Evolutionary conservation across 2,113 vertebrate species (phyloP), one percentile per base, ranked within the genome.

Genomic region (Nerophis lumbriciformis): DNA sequence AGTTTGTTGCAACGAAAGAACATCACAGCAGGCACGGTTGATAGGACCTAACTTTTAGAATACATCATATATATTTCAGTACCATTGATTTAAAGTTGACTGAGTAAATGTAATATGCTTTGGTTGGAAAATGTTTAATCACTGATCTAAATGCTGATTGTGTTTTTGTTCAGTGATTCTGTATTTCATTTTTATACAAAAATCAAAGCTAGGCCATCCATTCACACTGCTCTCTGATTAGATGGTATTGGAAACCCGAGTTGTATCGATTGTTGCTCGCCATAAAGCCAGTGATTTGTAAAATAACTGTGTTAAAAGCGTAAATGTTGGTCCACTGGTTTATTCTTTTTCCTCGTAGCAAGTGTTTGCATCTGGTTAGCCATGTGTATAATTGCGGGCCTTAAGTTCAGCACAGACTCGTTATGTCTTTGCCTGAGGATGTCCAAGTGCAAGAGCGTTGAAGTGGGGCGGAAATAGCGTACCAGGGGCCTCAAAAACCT

Each of bases 211-310:
- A 8, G 52, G 2, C 6, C 5, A 53, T 36, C 8, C 3, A 13
- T 53, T 35, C 52, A 36, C 5, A 3, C 52, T 15, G 1, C 28
- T 36, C 12, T 2, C 35, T 36, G 28, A 53, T 36, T 53, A 28
- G 21, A 53, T 5, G 21, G 9, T 53, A 53, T 53, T 53, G 51
- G 51, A 37, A 36, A 36, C 11, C 12, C 52, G 14, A 53, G 52
- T 36, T 53, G 35, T 13, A 53, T 53, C 36, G 52, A 53, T 53
- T 53, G 52, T 14, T 53, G 52, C 28, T 53, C 15, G 11, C 51
- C 35, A 28, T 12, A 53, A 35, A 35, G 51, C 5, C 28, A 35
- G 12, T 53, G 21, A 35, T 53, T 53, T 53, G 35, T 53, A 8
- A 51, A 51, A 51, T 39, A 39, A 39, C 5, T 39, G 49, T 51